Conservation (phyloP, 2,797 vertebrate genomes). For the Chaenodraco wilsoni region DNA sequence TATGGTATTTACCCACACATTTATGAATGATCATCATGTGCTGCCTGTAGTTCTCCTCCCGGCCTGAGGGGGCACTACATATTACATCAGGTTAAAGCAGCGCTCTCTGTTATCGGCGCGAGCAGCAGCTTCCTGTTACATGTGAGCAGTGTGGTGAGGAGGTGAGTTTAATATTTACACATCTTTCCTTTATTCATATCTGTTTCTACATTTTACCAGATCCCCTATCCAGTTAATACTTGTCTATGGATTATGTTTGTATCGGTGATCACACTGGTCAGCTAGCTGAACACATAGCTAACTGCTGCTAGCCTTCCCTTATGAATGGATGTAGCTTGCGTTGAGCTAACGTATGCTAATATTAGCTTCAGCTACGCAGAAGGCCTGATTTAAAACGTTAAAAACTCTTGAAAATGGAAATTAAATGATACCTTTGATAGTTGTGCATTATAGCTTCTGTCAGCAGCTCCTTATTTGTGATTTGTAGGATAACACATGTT, state of each 20-base stretch:
- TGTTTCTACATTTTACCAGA: accelerated
- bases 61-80: slow-evolving; percentile 57
- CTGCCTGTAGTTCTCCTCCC: slow-evolving; percentile 38
- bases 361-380: neutral
- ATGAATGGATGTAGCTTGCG: slow-evolving; percentile 30
- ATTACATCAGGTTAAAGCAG: neutral
- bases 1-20: too few relatives aligned
- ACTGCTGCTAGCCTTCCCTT: slow-evolving; percentile 25
- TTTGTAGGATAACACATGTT: neutral
- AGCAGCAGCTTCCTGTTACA: slow-evolving; percentile 40
- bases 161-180: slow-evolving; percentile 34
- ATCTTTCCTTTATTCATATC: accelerated
- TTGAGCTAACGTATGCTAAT: slow-evolving; percentile 45
- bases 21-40: too few relatives aligned
- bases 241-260: accelerated
- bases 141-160: slow-evolving; percentile 12
- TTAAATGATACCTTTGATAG: neutral
- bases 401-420: too few relatives aligned
- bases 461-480: too few relatives aligned
- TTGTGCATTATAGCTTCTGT: too few relatives aligned
- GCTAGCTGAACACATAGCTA: slow-evolving; percentile 7
- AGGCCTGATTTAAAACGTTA: neutral
- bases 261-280: accelerated
- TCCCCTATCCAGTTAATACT: accelerated
- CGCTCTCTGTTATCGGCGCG: neutral